phyloP scores from a whole-genome alignment of 2,113 vertebrate genomes.

The Dromaius novaehollandiae region DNA sequence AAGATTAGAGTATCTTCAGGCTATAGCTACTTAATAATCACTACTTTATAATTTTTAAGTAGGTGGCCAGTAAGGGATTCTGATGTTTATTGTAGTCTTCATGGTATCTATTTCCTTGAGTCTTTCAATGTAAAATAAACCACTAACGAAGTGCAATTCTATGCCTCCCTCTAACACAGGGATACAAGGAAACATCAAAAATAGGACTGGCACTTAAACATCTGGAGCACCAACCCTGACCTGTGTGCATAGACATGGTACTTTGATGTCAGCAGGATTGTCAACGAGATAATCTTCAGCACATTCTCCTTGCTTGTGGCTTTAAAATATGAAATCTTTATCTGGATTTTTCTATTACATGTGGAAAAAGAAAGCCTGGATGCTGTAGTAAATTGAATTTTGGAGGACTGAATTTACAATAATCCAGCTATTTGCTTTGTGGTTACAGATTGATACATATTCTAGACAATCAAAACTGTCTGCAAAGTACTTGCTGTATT shows the following conservation, averaged over 20 bases:
- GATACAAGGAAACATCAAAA: background rate
- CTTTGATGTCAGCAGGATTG: background rate
- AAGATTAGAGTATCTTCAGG: background rate
- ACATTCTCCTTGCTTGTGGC: background rate
- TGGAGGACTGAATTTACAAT: background rate
- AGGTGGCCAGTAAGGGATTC: background rate
- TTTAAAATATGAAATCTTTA: background rate
- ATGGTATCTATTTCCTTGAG: background rate
- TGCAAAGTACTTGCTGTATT: background rate
- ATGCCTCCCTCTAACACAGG: background rate
- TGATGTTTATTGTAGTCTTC: background rate
- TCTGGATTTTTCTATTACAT: background rate
- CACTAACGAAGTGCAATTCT: background rate
- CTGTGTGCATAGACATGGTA: background rate
- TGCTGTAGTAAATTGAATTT: background rate
- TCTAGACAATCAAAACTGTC: background rate
- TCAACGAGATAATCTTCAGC: background rate
- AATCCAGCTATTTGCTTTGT: background rate
- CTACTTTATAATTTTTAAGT: background rate
- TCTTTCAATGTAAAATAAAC: background rate
- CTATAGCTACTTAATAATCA: background rate
- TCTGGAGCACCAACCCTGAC: rapidly evolving
- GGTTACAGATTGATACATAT: background rate
- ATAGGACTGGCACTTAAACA: background rate
- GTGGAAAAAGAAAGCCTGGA: background rate